Base-by-base conservation (phyloP, 2,797 vertebrate genomes). In the Tokudaia tokunoshimensis region DNA sequence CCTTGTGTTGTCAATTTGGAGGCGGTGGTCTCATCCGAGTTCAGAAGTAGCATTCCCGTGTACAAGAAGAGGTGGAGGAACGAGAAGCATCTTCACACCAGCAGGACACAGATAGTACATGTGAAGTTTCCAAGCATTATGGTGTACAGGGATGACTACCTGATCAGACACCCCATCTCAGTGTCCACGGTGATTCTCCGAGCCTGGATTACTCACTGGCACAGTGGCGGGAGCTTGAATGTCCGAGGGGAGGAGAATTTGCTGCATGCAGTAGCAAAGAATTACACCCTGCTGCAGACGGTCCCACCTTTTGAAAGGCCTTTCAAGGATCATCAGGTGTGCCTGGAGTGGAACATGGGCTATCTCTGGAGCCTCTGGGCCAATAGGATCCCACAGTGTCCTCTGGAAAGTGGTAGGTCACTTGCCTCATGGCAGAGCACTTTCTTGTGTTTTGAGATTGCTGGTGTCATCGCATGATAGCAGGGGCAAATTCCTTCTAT, bases 61-160 rank as follows among this genome's bases (percentile, higher is more conserved):
- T 99, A 99, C 95, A 99, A 99, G 96, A 99, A 98, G 95, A 98
- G 98, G 65, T 99, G 99, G 99, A 99, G 98, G 96, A 98, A 99
- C 9, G 97, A 98, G 92, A 98, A 98, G 3, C 97, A 97, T 29
- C 96, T 99, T 55, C 96, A 96, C 52, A 98, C 97, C 80, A 97
- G 97, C 91, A 98, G 98, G 96, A 99, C 98, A 29, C 99, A 98
- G 72, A 98, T 96, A 31, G 98, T 99, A 41, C 98, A 31, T 47
- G 98, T 99, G 97, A 98, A 97, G 87, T 99, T 99, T 95, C 99
- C 99, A 0, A 98, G 98, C 50, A 99, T 98, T 67, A 98, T 99
- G 98, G 98, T 99, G 78, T 99, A 99, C 98, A 98, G 98, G 94
- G 98, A 98, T 1, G 98, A 99, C 95, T 98, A 98, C 96, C 99